Evolutionary conservation across 35 echinoderm and acorn worm species (phyloP).

Genomic region (Heliocidaris tuberculata): DNA sequence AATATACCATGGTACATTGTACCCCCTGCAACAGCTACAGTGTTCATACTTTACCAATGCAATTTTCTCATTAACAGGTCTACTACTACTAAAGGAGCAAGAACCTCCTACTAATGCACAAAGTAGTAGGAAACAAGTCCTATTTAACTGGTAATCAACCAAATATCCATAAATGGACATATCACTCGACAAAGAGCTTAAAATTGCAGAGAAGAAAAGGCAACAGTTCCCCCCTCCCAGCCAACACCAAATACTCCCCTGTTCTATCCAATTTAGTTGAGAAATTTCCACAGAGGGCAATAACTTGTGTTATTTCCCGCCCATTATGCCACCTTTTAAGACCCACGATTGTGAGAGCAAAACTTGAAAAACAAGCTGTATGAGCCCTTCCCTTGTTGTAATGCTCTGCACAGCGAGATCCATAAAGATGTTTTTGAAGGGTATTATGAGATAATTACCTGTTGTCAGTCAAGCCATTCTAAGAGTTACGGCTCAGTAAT

Average conservation of each 20-base stretch:
- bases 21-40: not conserved
- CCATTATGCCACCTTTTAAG: not conserved
- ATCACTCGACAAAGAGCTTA: not conserved
- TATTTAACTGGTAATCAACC: not conserved
- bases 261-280: not conserved
- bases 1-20: not conserved
- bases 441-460: not conserved
- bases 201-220: not conserved
- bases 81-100: not conserved
- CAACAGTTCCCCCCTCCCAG: not conserved
- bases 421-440: not conserved
- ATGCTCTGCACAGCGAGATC: not conserved
- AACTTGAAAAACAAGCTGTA: not conserved
- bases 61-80: no score
- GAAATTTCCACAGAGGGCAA: not conserved
- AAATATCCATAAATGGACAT: not conserved
- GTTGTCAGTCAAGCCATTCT: not conserved
- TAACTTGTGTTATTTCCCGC: conserved; percentile 9
- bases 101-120: not conserved
- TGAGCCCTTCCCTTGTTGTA: not conserved
- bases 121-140: not conserved
- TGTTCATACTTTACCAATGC: no score
- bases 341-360: not conserved
- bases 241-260: not conserved
- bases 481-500: not conserved